Conservation (phyloP, 1,140 invertebrate genomes). For the Stegodyphus mimosarum region DNA sequence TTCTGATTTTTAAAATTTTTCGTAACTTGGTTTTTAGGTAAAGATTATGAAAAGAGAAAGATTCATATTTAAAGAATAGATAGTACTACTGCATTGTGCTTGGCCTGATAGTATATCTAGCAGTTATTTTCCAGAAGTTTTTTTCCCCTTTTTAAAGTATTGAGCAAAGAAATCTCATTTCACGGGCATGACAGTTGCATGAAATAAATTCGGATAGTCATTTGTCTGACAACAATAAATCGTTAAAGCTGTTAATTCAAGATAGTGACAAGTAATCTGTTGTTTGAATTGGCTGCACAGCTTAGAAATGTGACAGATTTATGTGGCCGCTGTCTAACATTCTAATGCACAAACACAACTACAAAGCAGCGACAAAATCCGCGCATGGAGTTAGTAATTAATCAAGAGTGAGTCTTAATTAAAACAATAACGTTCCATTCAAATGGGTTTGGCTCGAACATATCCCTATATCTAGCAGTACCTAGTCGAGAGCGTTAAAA, state of each 20-base stretch:
- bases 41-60: no score
- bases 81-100: no score
- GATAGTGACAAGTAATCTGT: slow-evolving; percentile 36
- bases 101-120: no score
- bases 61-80: no score
- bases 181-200: background rate
- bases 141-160: no score
- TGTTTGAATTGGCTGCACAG: slow-evolving; percentile 32
- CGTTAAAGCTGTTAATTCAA: slow-evolving; percentile 30
- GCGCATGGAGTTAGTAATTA: slow-evolving; percentile 46
- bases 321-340: slow-evolving; percentile 35
- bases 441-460: slow-evolving; percentile 50
- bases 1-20: no score
- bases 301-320: slow-evolving; percentile 50
- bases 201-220: slow-evolving; percentile 28
- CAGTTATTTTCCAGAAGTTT: no score
- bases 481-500: slow-evolving; percentile 42
- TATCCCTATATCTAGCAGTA: slow-evolving; percentile 37
- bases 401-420: slow-evolving; percentile 57
- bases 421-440: slow-evolving; percentile 60
- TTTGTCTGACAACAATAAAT: slow-evolving; percentile 25
- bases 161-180: no score
- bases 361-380: slow-evolving; percentile 48
- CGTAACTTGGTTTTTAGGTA: no score
- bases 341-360: slow-evolving; percentile 42